Base-by-base conservation (phyloP, 2,888 invertebrate species). In the Andrena praecox region DNA sequence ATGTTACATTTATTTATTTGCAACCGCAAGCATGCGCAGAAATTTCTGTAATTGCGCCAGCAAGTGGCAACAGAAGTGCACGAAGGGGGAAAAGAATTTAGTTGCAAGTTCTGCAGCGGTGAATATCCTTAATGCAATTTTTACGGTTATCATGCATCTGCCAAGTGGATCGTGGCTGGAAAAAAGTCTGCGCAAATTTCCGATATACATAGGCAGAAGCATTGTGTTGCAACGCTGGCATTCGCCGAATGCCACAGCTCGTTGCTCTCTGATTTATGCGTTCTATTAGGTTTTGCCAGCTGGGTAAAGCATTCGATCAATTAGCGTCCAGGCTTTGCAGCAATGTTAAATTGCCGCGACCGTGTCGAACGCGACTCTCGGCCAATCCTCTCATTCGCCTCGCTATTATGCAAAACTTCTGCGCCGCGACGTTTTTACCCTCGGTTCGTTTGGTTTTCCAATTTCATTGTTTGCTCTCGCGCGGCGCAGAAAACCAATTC, bases 261-360 rank as follows among this genome's bases (percentile, higher is more conserved):
- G 68, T 66, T 71, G 69, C 69, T 24, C 20, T 50, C 59, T 50
- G 67, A 81, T 72, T 56, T 73, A 56, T 66, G 29, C 35, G 50
- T 71, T 75, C 80, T 59, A 59, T 56, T 27, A n/a, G 64, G 68
- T 67, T 64, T 42, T 64, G 7, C 20, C 16, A n/a, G 0, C 16
- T 12, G 24, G 54, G 54, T 59, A n/a, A 31, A 29, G 42, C 63
- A 64, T 50, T 71, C 31, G 50, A 60, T 75, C 50, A 66, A 77
- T 77, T 67, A 72, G 27, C 33, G 59, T 35, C 52, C 7, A 5
- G 24, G 52, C 59, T 59, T 42, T 20, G 59, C 27, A 50, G 60
- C 33, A 68, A 42, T 27, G 69, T 42, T 69, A 42, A 69, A 69
- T 42, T 27, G 56, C 42, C 20, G 54, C 52, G 54, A 54, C 64